Conservation (phyloP, 2,797 vertebrate species). For the Sandelia bainsii region DNA sequence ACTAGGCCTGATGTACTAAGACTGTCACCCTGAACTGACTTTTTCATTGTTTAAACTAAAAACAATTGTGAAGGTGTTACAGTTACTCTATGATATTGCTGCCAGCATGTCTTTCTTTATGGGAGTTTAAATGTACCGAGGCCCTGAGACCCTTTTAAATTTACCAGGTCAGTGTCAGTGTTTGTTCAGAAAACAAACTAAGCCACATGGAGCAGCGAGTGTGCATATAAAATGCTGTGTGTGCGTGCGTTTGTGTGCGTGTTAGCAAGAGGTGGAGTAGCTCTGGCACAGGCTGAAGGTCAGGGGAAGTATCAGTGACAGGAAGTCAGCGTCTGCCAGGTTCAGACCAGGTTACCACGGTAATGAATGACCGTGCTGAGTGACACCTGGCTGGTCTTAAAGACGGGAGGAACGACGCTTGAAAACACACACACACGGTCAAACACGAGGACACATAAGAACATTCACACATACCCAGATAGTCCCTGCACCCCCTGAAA, state of each 20-base stretch:
- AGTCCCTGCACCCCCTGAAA: neutral
- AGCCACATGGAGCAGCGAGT: constrained; percentile 18
- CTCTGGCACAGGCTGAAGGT: constrained; percentile 87
- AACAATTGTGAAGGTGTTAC: neutral
- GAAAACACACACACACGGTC: constrained; percentile 18
- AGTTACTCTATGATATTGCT: neutral
- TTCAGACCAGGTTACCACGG: constrained; percentile 84
- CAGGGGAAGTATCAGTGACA: constrained; percentile 93
- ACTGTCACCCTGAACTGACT: too few species aligned
- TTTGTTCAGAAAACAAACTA: constrained; percentile 36
- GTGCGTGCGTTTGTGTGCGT: constrained; percentile 7
- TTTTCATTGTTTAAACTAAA: neutral
- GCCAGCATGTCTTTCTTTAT: neutral
- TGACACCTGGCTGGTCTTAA: constrained; percentile 84
- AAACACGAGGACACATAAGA: constrained; percentile 12
- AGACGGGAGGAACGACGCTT: constrained; percentile 60
- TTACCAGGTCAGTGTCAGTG: neutral
- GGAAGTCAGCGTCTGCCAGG: constrained; percentile 86
- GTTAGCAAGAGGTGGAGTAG: constrained; percentile 39
- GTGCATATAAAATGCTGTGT: constrained; percentile 14
- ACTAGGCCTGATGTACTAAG: too few species aligned
- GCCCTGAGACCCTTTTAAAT: constrained; percentile 3
- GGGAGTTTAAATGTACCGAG: neutral
- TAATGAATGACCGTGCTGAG: constrained; percentile 87
- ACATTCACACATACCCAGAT: constrained; percentile 8